Base-by-base conservation (phyloP, 2,113 vertebrate species). In the Micronycteris hirsuta region DNA sequence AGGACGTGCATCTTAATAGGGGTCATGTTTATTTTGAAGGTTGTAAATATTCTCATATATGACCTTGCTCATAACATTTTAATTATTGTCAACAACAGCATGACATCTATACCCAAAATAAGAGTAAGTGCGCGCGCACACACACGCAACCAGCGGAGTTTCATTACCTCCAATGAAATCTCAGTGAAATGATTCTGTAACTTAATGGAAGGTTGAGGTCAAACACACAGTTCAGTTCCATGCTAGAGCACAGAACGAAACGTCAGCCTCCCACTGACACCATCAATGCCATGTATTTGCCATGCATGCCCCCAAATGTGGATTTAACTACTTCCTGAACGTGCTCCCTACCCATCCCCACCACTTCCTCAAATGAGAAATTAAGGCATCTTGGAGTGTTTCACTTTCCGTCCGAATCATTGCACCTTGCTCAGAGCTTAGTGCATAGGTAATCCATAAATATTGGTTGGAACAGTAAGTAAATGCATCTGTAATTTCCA, bases 31-130 rank as follows among this genome's bases (percentile, higher is more conserved):
- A 97, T 97, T 94, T 87, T 95, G 91, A 92, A 92, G 0, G 88
- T 85, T 97, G 88, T 97, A 98, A 97, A 96, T 97, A 98, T 96
- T 96, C 92, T 98, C 89, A 78, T 97, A 96, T 86, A 83, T 97
- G 96, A 97, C 95, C 98, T 98, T 93, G 95, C 97, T 97, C 89
- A 98, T 97, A 97, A 98, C 98, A 98, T 97, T 98, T 97, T 90
- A 97, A 96, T 93, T 96, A 97, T 70, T 97, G 86, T 97, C 97
- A 98, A 97, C 95, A 97, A 97, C 84, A 92, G 76, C 84, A 95
- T 97, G 97, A 95, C 96, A 97, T 96, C 82, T 96, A 96, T 77
- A 97, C 74, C 70, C 92, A 58, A 85, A 86, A 52, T 87, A 97
- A 95, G 97, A 41, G 83, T 76, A 49, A 93, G 17, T 33, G 45